Conservation (phyloP, 2,797 vertebrate species). For the Chanos chanos region DNA sequence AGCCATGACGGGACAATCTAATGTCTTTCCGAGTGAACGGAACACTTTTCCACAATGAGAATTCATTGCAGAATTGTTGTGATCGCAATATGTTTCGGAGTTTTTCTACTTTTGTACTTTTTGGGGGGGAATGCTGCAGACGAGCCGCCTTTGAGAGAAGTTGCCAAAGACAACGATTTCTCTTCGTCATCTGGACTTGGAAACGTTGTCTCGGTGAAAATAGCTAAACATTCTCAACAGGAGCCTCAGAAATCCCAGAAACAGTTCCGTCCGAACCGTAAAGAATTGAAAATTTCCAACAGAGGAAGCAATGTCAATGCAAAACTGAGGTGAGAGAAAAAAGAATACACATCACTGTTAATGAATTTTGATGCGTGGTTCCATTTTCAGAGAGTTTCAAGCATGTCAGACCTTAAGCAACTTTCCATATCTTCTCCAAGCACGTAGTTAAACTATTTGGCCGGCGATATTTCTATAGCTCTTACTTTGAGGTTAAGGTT, state of each 20-base stretch:
- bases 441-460: no score
- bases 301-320: conserved; percentile 48
- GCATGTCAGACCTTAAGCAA: no score
- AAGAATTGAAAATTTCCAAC: conserved; percentile 31
- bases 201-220: conserved; percentile 53
- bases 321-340: conserved; percentile 62
- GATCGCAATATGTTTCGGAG: conserved; percentile 69
- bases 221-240: conserved; percentile 39
- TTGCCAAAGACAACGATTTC: conserved; percentile 49
- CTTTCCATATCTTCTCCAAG: no score
- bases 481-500: no score
- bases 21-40: conserved; percentile 39
- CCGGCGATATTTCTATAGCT: no score
- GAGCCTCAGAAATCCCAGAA: conserved; percentile 36
- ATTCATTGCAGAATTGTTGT: conserved; percentile 67
- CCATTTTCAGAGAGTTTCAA: no score
- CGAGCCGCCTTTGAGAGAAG: conserved; percentile 62
- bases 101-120: conserved; percentile 81
- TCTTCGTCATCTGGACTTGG: conserved; percentile 33
- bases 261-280: conserved; percentile 38
- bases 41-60: conserved; percentile 68
- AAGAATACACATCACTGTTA: conserved; percentile 22
- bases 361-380: no score
- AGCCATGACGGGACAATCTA: conserved; percentile 57
- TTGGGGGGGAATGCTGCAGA: conserved; percentile 67